These are phyloP conservation scores for Narcine bancroftii DNA, from an alignment of 2,113 vertebrate genomes.

Conservation along the genomic window DNA sequence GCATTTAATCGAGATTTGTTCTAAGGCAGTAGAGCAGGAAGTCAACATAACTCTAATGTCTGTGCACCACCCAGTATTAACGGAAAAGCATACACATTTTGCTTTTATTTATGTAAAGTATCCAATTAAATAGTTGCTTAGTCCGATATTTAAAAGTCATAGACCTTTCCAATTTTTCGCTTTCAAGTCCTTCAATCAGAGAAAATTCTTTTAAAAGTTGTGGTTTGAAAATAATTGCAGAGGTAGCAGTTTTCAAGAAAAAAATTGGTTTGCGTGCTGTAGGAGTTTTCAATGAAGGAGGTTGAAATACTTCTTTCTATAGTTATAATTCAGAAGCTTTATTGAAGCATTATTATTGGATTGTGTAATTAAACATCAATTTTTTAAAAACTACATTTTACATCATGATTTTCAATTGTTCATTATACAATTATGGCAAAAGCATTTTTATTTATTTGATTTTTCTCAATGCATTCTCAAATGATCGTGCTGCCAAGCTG, in stretches of 20 bases:
- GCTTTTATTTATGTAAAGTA: background rate
- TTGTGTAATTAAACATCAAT: background rate
- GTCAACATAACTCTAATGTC: no score
- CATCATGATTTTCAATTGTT: background rate
- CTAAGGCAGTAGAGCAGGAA: no score
- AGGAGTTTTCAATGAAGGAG: background rate
- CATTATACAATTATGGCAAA: background rate
- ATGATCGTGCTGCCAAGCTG: no score
- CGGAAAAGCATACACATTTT: background rate
- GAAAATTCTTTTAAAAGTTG: background rate
- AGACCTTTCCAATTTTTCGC: background rate
- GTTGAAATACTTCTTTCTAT: background rate
- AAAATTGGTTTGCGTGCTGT: no score
- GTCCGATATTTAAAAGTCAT: background rate
- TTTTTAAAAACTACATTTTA: constrained; percentile 16
- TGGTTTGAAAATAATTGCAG: background rate
- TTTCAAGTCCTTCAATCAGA: background rate
- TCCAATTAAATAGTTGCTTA: background rate
- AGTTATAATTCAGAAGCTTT: constrained; percentile 12
- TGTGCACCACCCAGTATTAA: no score
- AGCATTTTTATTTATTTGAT: background rate
- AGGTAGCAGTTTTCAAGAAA: background rate
- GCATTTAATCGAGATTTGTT: no score
- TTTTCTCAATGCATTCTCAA: background rate
- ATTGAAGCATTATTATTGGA: background rate